These are phyloP conservation scores for Trissoscelio sp. DNA, from an alignment of 2,888 invertebrate genomes.

Conservation along the genomic window DNA sequence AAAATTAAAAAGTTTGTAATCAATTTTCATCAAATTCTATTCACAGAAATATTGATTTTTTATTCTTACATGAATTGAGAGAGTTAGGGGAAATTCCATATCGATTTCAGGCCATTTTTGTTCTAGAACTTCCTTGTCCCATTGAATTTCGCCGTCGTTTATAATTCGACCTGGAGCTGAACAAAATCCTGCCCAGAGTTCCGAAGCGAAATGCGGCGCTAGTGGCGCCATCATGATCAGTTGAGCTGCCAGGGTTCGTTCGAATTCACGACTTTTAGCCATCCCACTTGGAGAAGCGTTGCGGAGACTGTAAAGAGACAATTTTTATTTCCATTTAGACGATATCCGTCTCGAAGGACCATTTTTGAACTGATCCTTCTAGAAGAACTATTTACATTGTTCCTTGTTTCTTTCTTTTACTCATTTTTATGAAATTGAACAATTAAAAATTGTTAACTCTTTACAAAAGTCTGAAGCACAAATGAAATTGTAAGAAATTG, in stretches of 20 bases:
- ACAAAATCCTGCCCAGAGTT: conserved; percentile 93
- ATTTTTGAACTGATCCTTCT: no score
- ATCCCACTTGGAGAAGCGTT: conserved; percentile 86
- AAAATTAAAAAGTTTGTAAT: no score
- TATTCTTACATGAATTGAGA: background rate
- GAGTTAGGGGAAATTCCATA: conserved; percentile 86
- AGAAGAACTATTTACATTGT: no score
- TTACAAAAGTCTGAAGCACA: no score
- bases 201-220: conserved; percentile 95
- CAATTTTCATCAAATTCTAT: background rate
- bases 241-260: conserved; percentile 90
- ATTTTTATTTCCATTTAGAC: background rate
- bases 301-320: conserved; percentile 72
- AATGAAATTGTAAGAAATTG: no score
- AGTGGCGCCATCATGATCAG: conserved; percentile 94
- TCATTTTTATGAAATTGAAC: no score
- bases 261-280: conserved; percentile 89
- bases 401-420: no score
- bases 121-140: conserved; percentile 89
- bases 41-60: no score
- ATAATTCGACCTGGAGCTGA: conserved; percentile 85
- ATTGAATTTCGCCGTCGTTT: conserved; percentile 85
- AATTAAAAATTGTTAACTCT: no score
- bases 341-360: no score
- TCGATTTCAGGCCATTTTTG: conserved; percentile 93